A percentile compares a stretch with the other conserved stretches of the same genome.
phyloP scores from a whole-genome alignment of 2,888 invertebrate species.

The Schizotus pectinicornis region DNA sequence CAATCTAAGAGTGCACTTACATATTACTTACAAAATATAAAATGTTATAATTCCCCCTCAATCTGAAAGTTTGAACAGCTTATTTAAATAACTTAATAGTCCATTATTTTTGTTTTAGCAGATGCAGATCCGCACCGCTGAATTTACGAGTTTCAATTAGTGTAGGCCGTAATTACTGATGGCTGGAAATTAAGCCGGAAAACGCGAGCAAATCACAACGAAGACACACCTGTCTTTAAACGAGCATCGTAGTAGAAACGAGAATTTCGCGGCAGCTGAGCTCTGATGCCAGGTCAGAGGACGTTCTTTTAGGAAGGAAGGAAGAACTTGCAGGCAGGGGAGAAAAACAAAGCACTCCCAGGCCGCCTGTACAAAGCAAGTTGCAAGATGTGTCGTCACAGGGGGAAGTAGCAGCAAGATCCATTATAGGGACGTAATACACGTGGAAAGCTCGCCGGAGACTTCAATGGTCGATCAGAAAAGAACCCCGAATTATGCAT shows the following conservation, averaged over 20 bases:
- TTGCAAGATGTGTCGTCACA: conserved; percentile 37
- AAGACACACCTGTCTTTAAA: conserved; percentile 23
- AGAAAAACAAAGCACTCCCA: conserved; percentile 41
- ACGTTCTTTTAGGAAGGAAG: conserved; percentile 37
- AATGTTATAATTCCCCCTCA: too few relatives aligned
- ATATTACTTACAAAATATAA: too few relatives aligned
- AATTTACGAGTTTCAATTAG: too few relatives aligned
- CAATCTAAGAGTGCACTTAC: too few relatives aligned
- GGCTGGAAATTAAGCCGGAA: conserved; percentile 6
- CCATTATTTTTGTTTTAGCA: too few relatives aligned
- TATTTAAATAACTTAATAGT: too few relatives aligned
- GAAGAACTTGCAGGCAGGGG: conserved; percentile 39
- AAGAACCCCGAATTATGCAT: too few relatives aligned
- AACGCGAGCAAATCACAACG: conserved; percentile 9
- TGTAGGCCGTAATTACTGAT: neutral
- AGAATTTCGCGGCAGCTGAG: conserved; percentile 27
- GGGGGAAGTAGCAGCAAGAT: conserved; percentile 22
- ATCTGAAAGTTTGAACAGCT: too few relatives aligned
- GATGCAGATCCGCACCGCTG: too few relatives aligned
- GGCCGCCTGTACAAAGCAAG: conserved; percentile 42
- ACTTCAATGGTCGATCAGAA: too few relatives aligned
- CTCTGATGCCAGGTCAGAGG: neutral
- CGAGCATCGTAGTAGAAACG: conserved; percentile 12
- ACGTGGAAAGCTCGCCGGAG: conserved; percentile 12
- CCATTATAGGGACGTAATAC: conserved; percentile 17